Conservation (phyloP, 2,797 vertebrate genomes). For the Falco columbarius region DNA sequence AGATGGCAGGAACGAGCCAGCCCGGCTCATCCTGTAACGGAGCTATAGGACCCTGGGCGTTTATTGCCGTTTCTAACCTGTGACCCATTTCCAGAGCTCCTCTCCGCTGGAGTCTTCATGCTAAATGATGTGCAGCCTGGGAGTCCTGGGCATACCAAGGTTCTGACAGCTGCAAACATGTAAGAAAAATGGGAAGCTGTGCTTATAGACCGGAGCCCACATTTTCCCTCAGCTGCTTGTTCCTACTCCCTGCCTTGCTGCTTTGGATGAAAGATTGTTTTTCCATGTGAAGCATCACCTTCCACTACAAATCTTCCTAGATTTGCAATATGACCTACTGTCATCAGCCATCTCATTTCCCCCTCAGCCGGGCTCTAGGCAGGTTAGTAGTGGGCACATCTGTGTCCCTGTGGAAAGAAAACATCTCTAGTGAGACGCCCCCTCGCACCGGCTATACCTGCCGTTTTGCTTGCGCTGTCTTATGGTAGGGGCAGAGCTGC, state of each 20-base stretch:
- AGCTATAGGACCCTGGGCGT: neutral
- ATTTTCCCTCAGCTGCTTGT: neutral
- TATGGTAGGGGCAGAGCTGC: neutral
- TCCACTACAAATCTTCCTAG: neutral
- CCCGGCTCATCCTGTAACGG: neutral
- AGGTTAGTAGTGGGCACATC: neutral
- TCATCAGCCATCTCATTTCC: neutral
- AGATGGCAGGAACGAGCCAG: neutral
- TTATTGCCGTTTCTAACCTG: slow-evolving; percentile 1
- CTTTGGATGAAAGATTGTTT: neutral
- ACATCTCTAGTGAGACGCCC: neutral
- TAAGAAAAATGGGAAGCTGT: neutral
- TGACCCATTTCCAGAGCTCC: neutral
- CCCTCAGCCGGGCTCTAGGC: neutral
- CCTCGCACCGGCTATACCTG: neutral
- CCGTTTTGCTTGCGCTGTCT: neutral
- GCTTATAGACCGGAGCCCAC: neutral
- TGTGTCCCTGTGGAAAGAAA: neutral
- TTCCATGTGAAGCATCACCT: neutral
- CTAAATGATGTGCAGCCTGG: neutral
- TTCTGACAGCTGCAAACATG: neutral
- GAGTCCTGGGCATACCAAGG: neutral
- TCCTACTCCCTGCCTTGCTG: neutral
- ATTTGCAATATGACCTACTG: neutral
- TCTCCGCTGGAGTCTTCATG: neutral